Percentiles rank a stretch among this genome's conserved stretches.
These are phyloP conservation scores for Ondatra zibethicus DNA, from an alignment of 2,113 vertebrate genomes.

Conservation along the genomic window DNA sequence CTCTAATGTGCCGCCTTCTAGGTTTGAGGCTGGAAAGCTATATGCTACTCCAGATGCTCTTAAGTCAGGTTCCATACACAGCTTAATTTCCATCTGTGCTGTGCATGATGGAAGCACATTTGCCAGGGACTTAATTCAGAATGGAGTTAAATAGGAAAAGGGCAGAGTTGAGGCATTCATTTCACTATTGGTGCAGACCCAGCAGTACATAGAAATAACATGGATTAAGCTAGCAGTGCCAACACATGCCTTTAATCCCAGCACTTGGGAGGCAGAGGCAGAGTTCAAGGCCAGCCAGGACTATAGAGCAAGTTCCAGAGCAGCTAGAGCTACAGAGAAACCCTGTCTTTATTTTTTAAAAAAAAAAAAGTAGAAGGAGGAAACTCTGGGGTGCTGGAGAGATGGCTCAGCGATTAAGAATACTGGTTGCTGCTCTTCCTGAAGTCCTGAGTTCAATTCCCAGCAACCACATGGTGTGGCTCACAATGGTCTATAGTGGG, in stretches of 20 bases:
- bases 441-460: neutral
- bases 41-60: neutral
- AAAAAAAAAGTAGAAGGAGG: neutral
- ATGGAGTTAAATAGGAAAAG: neutral
- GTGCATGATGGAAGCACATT: neutral
- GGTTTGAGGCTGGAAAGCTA: neutral
- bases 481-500: neutral
- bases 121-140: slow-evolving; percentile 55
- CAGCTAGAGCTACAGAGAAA: neutral
- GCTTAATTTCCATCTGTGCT: neutral
- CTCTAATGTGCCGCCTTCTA: neutral
- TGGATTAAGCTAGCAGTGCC: neutral
- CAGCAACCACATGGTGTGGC: neutral
- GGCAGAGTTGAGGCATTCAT: neutral
- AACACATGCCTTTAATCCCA: neutral
- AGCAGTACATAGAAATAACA: neutral
- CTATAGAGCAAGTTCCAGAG: neutral
- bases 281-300: neutral
- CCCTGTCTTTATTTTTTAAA: neutral
- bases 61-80: neutral
- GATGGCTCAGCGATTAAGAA: neutral
- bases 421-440: neutral
- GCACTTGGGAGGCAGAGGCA: neutral
- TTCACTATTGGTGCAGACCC: slow-evolving; percentile 6
- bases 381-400: neutral